These are phyloP conservation scores for Gavialis gangeticus DNA, from an alignment of 2,113 vertebrate species.

Conservation along the genomic window DNA sequence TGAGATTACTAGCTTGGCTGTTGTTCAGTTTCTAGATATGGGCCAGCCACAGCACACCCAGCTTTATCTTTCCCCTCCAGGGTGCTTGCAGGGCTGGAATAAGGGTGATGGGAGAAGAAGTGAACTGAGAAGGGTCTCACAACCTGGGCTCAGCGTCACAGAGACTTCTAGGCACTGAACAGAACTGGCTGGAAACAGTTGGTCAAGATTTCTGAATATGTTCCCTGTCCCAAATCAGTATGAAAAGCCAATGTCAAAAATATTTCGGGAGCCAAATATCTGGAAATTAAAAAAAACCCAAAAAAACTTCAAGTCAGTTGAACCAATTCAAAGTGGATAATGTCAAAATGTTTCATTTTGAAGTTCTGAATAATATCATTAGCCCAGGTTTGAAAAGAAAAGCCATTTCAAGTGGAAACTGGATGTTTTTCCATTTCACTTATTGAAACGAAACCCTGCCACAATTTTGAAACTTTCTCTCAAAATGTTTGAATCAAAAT, in stretches of 20 bases:
- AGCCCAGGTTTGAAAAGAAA: background rate
- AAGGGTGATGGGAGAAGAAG: accelerated
- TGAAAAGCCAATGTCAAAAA: background rate
- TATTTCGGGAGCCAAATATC: background rate
- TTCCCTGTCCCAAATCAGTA: background rate
- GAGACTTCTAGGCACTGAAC: too few species aligned
- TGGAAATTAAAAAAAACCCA: background rate
- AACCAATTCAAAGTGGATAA: too few species aligned
- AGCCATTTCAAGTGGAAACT: background rate
- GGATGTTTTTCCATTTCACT: background rate
- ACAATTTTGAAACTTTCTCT: background rate
- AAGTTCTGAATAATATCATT: too few species aligned
- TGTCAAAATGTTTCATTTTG: too few species aligned
- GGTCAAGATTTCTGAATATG: background rate
- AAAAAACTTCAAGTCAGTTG: too few species aligned
- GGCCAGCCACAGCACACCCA: background rate
- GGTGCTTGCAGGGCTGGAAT: background rate
- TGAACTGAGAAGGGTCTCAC: background rate
- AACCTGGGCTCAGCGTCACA: background rate
- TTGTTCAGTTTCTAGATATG: background rate
- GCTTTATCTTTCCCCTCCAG: background rate
- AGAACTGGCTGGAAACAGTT: too few species aligned
- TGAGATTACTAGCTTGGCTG: background rate
- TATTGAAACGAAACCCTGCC: background rate
- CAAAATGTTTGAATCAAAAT: background rate